Evolutionary conservation across 2,797 vertebrate species (phyloP).

Genomic region (Hephaestus fuliginosus): DNA sequence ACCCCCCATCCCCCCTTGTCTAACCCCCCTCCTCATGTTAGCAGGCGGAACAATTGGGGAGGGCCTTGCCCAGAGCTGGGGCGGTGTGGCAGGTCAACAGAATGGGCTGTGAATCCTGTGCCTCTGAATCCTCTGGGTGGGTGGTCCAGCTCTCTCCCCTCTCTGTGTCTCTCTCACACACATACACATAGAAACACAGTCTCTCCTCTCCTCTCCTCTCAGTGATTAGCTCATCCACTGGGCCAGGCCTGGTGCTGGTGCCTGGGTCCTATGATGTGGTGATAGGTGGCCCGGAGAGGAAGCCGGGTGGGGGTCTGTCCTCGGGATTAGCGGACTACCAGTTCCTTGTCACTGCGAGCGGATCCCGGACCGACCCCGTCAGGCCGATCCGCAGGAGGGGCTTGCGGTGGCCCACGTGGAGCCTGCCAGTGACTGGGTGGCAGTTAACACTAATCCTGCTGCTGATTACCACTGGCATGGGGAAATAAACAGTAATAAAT

Average conservation of each 20-base stretch:
- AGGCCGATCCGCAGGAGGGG: conserved; percentile 53
- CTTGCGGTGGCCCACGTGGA: conserved; percentile 70
- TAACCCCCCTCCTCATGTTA: conserved; percentile 78
- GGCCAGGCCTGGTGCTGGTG: conserved; percentile 58
- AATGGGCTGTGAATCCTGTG: conserved; percentile 89
- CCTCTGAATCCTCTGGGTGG: conserved; percentile 88
- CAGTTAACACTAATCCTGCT: conserved; percentile 83
- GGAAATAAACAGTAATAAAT: conserved; percentile 86
- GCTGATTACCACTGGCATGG: conserved; percentile 83
- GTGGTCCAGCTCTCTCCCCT: conserved; percentile 83
- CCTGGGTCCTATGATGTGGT: conserved; percentile 76
- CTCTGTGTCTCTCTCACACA: conserved; percentile 68
- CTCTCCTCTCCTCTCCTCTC: conserved; percentile 32
- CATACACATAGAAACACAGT: conserved; percentile 58
- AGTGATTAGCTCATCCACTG: conserved; percentile 84
- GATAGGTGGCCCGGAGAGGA: conserved; percentile 75
- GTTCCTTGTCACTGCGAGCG: conserved; percentile 27
- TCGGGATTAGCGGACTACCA: conserved; percentile 59
- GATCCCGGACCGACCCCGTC: conserved; percentile 52
- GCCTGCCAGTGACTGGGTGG: conserved; percentile 82
- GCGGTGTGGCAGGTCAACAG: conserved; percentile 88
- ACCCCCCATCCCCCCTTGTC: conserved; percentile 67
- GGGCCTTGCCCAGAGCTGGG: conserved; percentile 85
- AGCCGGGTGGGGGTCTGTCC: conserved; percentile 62
- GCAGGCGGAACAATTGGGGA: conserved; percentile 87